phyloP scores from a whole-genome alignment of 2,113 vertebrate genomes.

The Oncorhynchus keta region DNA sequence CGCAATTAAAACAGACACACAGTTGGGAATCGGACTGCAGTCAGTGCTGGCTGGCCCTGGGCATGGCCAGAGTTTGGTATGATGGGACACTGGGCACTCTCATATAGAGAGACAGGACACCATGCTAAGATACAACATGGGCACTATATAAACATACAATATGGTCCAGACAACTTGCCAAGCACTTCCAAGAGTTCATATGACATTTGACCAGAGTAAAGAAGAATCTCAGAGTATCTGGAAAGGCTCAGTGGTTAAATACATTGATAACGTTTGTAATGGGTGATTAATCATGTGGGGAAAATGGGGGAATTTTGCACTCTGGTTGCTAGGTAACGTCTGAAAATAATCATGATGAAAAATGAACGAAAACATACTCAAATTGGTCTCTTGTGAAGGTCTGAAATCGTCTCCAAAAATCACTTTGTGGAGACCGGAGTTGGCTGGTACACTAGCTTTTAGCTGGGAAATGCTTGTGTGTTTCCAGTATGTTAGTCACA shows the following conservation, averaged over 20 bases:
- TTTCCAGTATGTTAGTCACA: constrained; percentile 46
- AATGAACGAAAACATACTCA: constrained; percentile 12
- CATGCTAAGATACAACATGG: too few relatives aligned
- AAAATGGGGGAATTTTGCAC: not conserved
- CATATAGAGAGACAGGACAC: constrained; percentile 28
- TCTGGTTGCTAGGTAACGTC: constrained; percentile 10
- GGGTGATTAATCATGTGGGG: constrained; percentile 28
- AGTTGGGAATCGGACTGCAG: not conserved
- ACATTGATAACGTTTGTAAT: constrained; percentile 16
- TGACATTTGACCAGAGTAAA: constrained; percentile 22
- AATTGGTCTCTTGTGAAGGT: constrained; percentile 11
- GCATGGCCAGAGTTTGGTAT: not conserved
- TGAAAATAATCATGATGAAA: not conserved
- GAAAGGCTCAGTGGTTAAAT: constrained; percentile 24
- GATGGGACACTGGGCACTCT: constrained; percentile 15
- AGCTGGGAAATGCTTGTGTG: constrained; percentile 43
- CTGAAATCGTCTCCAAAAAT: constrained; percentile 36
- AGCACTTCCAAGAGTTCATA: not conserved
- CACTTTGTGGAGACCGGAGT: constrained; percentile 13
- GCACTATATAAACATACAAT: not conserved
- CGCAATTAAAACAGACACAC: not conserved
- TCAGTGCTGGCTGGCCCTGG: too few relatives aligned
- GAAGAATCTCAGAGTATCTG: constrained; percentile 14
- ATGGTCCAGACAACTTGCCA: not conserved
- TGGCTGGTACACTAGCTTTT: constrained; percentile 23